Base-by-base conservation (phyloP, 2,113 vertebrate genomes). In the Jacana jacana region DNA sequence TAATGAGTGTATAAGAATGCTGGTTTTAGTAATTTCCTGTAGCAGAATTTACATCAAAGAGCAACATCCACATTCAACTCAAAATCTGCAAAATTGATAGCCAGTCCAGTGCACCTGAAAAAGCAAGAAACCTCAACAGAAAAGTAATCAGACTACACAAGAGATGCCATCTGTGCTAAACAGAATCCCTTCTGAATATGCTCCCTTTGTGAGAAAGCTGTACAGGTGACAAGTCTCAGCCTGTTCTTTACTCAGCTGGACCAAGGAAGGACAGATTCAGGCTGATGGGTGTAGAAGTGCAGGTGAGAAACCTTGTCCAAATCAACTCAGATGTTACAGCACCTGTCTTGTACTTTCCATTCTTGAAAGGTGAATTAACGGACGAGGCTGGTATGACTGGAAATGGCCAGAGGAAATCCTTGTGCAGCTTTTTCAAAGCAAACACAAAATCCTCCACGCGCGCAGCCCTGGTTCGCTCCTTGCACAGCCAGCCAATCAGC, bases 331-430 rank as follows among this genome's bases (percentile, higher is more conserved):
- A 87, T 15, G 44, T 64, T 73, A 64, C 27, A 63, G 87, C 95
- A 99, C 99, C 99, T 97, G 98, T 95, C 84, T 98, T 98, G 93
- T 98, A 99, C 81, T 98, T 99, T 79, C 99, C 99, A 33, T 99
- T 99, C 97, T 98, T 99, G 95, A 99, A 98, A 6, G 99, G 99
- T 23, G 99, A 99, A 94, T 97, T 98, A 85, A 99, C 80, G 44
- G 98, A 98, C 0, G 98, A 98, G 58, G 97, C 98, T 0, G 99
- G 99, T 80, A 99, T 98, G 46, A 99, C 98, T 12, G 99, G 99
- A 81, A 99, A 98, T 0, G 99, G 99, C 99, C 99, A 99, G 60
- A 99, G 98, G 93, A 99, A 99, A 89, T 99, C 99, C 78, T 98
- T 98, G 81, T 99, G 99, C 46, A 99, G 98, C 87, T 95, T 98